Evolutionary conservation across 2,797 vertebrate genomes (phyloP).

Genomic region (Arnoldichthys spilopterus): DNA sequence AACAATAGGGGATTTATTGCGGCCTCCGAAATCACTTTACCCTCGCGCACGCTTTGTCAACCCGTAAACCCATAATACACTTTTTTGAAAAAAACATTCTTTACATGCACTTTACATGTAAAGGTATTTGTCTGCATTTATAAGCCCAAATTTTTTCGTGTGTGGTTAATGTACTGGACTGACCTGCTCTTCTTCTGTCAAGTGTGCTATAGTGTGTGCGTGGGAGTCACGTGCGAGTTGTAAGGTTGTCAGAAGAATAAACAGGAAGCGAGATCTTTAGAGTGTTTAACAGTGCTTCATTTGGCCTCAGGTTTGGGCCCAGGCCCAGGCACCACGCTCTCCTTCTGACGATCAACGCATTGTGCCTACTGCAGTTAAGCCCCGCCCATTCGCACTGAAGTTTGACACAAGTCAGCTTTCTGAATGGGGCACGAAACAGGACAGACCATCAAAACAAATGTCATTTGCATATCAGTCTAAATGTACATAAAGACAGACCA

Average conservation of each 20-base stretch:
- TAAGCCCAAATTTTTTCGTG: not conserved
- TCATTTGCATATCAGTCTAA: not conserved
- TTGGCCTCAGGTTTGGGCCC: not conserved
- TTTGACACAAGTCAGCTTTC: not conserved
- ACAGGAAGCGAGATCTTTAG: conserved; percentile 47
- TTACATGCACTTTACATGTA: not conserved
- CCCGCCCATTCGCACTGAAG: not conserved
- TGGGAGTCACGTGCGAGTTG: not conserved
- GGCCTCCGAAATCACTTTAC: conserved; percentile 18
- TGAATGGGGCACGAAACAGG: not conserved
- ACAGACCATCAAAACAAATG: not conserved
- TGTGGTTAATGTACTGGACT: not conserved
- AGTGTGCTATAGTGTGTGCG: conserved; percentile 9
- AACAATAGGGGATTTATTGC: conserved; percentile 55
- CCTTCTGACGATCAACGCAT: conserved; percentile 13
- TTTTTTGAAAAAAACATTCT: not conserved
- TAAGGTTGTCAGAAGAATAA: conserved; percentile 25
- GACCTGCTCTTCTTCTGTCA: conserved; percentile 11
- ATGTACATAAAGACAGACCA: not conserved
- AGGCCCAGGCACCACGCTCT: not conserved
- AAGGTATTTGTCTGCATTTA: not conserved
- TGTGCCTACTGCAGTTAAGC: not conserved
- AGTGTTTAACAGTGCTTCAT: too few species aligned
- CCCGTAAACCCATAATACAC: conserved; percentile 30
- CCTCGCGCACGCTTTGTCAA: conserved; percentile 30